phyloP scores from a whole-genome alignment of 2,113 vertebrate species.

The Cisticola juncidis region DNA sequence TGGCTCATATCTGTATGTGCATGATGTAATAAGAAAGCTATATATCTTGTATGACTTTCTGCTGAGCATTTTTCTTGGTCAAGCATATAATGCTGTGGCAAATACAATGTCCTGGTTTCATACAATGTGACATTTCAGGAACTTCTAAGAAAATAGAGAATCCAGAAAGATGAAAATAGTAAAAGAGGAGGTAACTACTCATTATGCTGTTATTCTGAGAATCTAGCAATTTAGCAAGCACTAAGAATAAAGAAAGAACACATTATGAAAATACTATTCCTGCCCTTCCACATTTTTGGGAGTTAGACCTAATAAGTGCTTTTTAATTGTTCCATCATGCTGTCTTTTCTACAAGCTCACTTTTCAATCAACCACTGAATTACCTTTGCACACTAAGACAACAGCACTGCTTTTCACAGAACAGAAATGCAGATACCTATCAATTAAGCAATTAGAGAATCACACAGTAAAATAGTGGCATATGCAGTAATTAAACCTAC shows the following conservation, averaged over 20 bases:
- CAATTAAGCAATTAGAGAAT: background rate
- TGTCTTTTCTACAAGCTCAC: background rate
- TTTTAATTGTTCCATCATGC: background rate
- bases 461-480: background rate
- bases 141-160: background rate
- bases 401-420: background rate
- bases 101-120: background rate
- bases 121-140: background rate
- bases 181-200: background rate
- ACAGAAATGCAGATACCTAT: background rate
- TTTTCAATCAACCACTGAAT: background rate
- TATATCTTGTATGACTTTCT: background rate
- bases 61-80: background rate
- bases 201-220: background rate
- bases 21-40: background rate
- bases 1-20: background rate
- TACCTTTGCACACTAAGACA: background rate
- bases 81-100: background rate
- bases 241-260: background rate
- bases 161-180: background rate
- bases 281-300: background rate
- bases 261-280: background rate
- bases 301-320: background rate
- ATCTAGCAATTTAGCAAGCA: background rate
- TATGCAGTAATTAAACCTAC: background rate